Percentiles rank a stretch among this genome's conserved stretches.
Evolutionary conservation across 2,888 invertebrate species (phyloP).

Genomic region (Mesorhabditis spiculigera): DNA sequence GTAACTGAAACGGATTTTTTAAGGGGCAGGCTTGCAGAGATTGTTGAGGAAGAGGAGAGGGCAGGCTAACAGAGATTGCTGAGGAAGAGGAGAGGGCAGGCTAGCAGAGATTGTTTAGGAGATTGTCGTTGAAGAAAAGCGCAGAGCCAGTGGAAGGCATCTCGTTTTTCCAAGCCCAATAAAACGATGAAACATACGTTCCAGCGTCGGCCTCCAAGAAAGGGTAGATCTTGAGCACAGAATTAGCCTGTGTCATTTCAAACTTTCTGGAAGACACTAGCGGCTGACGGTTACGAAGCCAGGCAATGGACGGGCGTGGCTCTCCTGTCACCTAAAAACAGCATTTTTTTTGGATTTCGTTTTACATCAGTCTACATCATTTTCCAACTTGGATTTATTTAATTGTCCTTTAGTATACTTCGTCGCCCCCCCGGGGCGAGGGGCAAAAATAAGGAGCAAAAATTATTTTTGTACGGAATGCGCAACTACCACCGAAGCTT

Average conservation of each 20-base stretch:
- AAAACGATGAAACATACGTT: constrained; percentile 18
- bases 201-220: constrained; percentile 53
- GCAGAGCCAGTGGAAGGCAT: not conserved
- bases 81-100: not conserved
- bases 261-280: constrained; percentile 43
- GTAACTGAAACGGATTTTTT: constrained; percentile 33
- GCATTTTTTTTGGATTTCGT: constrained; percentile 15
- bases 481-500: no score
- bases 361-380: no score
- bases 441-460: no score
- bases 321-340: constrained; percentile 47
- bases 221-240: constrained; percentile 48
- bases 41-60: not conserved
- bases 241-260: constrained; percentile 27
- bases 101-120: not conserved
- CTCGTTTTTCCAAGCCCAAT: constrained; percentile 7
- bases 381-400: no score
- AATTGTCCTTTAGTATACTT: no score
- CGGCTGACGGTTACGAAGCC: constrained; percentile 36
- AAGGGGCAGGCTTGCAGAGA: not conserved
- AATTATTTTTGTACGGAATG: no score
- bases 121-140: not conserved
- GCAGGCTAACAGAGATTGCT: not conserved
- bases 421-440: no score
- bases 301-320: constrained; percentile 42